These are phyloP conservation scores for Ctenochaetus hawaiiensis DNA, from an alignment of 2,797 vertebrate species.

Conservation along the genomic window DNA sequence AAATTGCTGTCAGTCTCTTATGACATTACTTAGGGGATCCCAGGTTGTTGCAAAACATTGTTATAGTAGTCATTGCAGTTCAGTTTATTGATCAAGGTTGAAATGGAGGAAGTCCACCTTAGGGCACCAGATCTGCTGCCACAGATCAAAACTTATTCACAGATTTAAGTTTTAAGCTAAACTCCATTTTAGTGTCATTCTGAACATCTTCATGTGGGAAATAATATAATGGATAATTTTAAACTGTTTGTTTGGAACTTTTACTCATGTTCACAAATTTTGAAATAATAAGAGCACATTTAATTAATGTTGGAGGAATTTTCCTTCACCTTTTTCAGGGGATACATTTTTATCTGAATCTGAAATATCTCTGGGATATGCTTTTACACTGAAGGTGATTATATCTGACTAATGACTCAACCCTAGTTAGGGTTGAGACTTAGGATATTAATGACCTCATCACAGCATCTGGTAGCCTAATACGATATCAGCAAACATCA, in stretches of 20 bases:
- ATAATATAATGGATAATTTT: too few relatives aligned
- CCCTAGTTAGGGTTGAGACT: neutral
- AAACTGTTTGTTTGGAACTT: neutral
- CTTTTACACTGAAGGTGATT: slow-evolving; percentile 16
- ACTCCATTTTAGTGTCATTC: neutral
- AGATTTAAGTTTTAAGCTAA: slow-evolving; percentile 22
- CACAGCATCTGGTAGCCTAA: neutral
- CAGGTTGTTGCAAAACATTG: neutral
- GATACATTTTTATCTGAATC: neutral
- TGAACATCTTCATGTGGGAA: too few relatives aligned
- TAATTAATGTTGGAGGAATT: slow-evolving; percentile 2
- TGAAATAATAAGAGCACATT: neutral
- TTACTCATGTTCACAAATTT: neutral
- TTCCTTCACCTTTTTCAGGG: slow-evolving; percentile 16
- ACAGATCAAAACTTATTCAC: slow-evolving; percentile 24
- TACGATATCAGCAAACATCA: neutral
- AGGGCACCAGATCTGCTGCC: slow-evolving; percentile 70
- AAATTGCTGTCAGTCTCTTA: neutral
- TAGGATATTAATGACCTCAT: too few relatives aligned
- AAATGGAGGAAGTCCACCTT: slow-evolving; percentile 61
- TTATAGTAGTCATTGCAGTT: neutral
- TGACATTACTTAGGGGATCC: slow-evolving; percentile 13
- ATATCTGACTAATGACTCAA: slow-evolving; percentile 1
- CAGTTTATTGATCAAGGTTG: slow-evolving; percentile 35
- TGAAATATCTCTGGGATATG: slow-evolving; percentile 6